Evolutionary conservation across 2,888 invertebrate genomes (phyloP).

Genomic region (Watsonalla binaria): DNA sequence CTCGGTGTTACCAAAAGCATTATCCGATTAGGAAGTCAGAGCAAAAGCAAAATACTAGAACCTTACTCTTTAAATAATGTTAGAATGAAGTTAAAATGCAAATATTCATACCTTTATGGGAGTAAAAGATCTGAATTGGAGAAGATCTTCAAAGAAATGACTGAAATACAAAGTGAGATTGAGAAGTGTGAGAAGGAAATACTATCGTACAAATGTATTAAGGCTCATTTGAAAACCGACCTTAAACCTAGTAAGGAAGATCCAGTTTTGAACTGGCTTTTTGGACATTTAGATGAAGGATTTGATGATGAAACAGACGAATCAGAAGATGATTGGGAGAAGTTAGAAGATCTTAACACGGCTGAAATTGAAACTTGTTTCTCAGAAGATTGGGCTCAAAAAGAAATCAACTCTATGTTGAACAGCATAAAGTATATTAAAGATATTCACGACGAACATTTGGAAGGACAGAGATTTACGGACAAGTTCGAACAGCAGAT

Average conservation of each 20-base stretch:
- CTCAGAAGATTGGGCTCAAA: conserved; percentile 52
- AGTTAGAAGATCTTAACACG: conserved; percentile 9
- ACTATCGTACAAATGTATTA: conserved; percentile 46
- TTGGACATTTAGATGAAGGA: conserved; percentile 37
- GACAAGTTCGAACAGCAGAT: conserved; percentile 46
- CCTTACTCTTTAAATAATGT: conserved; percentile 70
- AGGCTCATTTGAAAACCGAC: conserved; percentile 44
- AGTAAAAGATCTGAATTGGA: conserved; percentile 52
- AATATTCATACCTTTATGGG: conserved; percentile 53
- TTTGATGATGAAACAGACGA: conserved; percentile 41
- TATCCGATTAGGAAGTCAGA: conserved; percentile 84
- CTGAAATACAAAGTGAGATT: conserved; percentile 54
- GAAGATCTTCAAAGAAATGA: conserved; percentile 52
- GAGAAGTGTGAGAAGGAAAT: conserved; percentile 63
- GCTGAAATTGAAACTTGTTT: conserved; percentile 53
- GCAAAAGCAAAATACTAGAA: conserved; percentile 77
- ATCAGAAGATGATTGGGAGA: conserved; percentile 23
- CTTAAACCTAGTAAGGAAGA: conserved; percentile 47
- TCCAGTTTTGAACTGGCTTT: conserved; percentile 55
- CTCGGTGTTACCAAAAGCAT: conserved; percentile 77
- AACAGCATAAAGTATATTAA: conserved; percentile 53
- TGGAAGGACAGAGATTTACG: conserved; percentile 41
- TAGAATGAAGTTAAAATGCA: conserved; percentile 51
- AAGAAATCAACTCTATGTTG: conserved; percentile 55
- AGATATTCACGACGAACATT: conserved; percentile 43